phyloP scores from a whole-genome alignment of 2,888 invertebrate species.

The Silvanus unidentatus region DNA sequence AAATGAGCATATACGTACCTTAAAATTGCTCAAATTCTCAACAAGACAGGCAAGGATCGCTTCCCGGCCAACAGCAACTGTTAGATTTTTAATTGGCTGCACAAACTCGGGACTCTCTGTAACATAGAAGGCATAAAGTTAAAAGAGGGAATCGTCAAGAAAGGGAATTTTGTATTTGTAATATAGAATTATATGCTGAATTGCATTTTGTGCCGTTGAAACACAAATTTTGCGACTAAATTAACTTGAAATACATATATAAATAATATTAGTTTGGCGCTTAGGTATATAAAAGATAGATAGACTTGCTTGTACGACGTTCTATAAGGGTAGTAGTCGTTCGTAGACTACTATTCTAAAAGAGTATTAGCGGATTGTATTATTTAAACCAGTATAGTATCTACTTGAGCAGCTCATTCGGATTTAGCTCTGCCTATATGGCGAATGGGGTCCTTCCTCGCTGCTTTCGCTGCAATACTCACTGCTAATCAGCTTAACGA shows the following conservation, averaged over 20 bases:
- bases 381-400: slow-evolving; percentile 31
- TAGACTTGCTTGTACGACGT: too few species aligned
- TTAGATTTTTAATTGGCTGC: slow-evolving; percentile 76
- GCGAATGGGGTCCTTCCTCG: slow-evolving; percentile 23
- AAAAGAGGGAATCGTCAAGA: too few species aligned
- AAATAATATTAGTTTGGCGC: too few species aligned
- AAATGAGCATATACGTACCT: slow-evolving; percentile 52
- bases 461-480: slow-evolving; percentile 25
- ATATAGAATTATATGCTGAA: background rate
- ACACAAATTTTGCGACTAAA: slow-evolving; percentile 30
- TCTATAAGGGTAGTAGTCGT: too few species aligned
- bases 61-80: slow-evolving; percentile 77
- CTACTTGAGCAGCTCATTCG: slow-evolving; percentile 34
- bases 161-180: too few species aligned
- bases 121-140: slow-evolving; percentile 30
- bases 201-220: background rate
- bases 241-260: slow-evolving; percentile 34
- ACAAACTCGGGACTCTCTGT: slow-evolving; percentile 76
- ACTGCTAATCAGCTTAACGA: slow-evolving; percentile 35
- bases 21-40: slow-evolving; percentile 74
- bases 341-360: slow-evolving; percentile 18
- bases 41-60: slow-evolving; percentile 76
- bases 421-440: slow-evolving; percentile 34
- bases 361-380: slow-evolving; percentile 29
- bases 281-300: too few species aligned